Percentiles rank a stretch among this genome's conserved stretches.
These are phyloP conservation scores for Siniperca undulata DNA, from an alignment of 2,797 vertebrate species.

Conservation along the genomic window DNA sequence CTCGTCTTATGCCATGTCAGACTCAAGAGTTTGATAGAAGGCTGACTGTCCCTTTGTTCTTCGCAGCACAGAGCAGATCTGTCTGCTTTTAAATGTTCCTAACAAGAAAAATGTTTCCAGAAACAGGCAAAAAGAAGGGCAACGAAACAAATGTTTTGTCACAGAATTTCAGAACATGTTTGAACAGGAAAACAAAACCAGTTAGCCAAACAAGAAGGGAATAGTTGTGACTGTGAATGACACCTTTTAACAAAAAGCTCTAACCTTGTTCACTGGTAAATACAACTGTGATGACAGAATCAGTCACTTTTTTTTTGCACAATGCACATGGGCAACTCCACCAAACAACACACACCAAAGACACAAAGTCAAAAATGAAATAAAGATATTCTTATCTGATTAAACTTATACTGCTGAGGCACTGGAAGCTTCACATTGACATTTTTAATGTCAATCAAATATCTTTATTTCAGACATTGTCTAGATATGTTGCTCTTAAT, in stretches of 20 bases:
- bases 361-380: slow-evolving; percentile 5
- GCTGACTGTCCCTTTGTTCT: slow-evolving; percentile 8
- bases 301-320: background rate
- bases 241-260: background rate
- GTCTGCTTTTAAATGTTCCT: background rate
- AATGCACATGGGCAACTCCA: background rate
- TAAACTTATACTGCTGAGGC: slow-evolving; percentile 36
- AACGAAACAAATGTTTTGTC: background rate
- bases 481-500: background rate
- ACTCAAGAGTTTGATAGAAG: background rate
- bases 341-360: background rate
- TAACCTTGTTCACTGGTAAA: background rate
- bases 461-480: background rate
- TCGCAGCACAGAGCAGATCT: background rate
- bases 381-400: background rate
- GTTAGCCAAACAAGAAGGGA: background rate
- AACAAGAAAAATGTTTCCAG: background rate
- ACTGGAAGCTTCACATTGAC: slow-evolving; percentile 13
- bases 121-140: background rate
- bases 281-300: background rate
- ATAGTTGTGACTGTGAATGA: background rate
- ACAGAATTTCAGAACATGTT: background rate
- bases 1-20: background rate
- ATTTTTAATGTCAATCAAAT: background rate
- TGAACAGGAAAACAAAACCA: background rate